Evolutionary conservation across 1,140 invertebrate species (phyloP), one percentile per base, ranked within the genome.

Genomic region (Pentalonia nigronervosa): DNA sequence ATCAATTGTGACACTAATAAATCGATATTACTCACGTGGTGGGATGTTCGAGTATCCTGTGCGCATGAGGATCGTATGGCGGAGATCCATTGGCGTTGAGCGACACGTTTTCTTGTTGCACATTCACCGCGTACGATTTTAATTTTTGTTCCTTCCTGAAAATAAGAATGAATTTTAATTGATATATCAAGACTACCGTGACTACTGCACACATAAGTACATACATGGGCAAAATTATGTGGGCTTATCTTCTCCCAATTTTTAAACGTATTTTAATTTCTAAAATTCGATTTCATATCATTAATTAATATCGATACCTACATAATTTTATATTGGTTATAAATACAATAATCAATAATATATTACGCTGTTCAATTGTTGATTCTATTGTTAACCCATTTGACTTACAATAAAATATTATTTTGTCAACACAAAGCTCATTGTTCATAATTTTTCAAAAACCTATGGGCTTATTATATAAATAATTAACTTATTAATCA

Each of bases 21-120:
- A n/a, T n/a, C 4, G 4, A 76, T n/a, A 30, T 4, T 56, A 94
- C 96, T 97, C 95, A 97, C 97, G 97, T 97, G 0, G 97, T 97
- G 4, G 97, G 97, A 95, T 97, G 97, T 91, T 96, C 96, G 45
- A 97, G 96, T 67, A 96, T 95, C 86, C 97, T 95, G 94, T 97
- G 96, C 6, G 96, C 94, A 94, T 97, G 97, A 6, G 97, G 97
- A 94, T 97, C 96, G 94, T 97, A 97, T 25, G 94, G 93, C 23
- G 92, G 89, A 23, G 93, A 76, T 56, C 89, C 93, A n/a, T 93
- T 89, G 30, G 88, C 47, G 34, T 41, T 84, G 34, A 93, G 81
- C 23, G 81, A 84, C 34, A 25, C 20, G 2, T 84, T 93, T 50
- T 84, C 81, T 7, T 41, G 91, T 8, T 23, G 50, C 30, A 93